Percentiles rank a stretch among this genome's conserved stretches.
phyloP scores from a whole-genome alignment of 2,797 vertebrate genomes.

The Scyliorhinus canicula region DNA sequence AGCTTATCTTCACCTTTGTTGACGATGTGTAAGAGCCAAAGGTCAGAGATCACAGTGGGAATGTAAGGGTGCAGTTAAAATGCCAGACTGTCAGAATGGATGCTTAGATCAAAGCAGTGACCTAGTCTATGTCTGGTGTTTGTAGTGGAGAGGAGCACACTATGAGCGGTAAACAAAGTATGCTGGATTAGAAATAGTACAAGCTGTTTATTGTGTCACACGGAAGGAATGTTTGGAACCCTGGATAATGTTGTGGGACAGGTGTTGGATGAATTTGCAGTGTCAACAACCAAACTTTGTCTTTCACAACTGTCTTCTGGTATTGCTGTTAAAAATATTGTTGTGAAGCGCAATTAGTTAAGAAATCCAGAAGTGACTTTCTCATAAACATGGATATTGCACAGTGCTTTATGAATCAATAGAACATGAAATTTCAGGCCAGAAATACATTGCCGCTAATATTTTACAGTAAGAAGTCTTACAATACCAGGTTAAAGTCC shows the following conservation, averaged over 20 bases:
- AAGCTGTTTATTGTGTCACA: neutral
- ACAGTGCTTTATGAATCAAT: neutral
- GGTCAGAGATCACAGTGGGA: neutral
- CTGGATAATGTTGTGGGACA: neutral
- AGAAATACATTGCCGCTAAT: neutral
- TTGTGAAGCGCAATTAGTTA: neutral
- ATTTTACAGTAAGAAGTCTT: too few species aligned
- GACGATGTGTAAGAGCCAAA: neutral
- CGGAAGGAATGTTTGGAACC: neutral
- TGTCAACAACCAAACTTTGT: neutral
- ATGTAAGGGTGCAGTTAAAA: neutral
- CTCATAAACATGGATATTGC: neutral
- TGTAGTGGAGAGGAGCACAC: neutral
- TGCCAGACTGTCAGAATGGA: neutral
- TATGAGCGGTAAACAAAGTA: neutral
- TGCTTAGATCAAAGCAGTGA: neutral
- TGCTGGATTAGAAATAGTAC: neutral
- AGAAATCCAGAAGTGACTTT: neutral
- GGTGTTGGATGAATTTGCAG: neutral
- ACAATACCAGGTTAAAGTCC: too few species aligned
- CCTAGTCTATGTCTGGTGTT: neutral
- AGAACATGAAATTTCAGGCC: neutral
- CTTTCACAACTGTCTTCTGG: neutral
- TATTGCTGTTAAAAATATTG: neutral
- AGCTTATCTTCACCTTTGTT: neutral